Evolutionary conservation across 92 coral and sea anemone species (phyloP).

Genomic region (Porites lobata): DNA sequence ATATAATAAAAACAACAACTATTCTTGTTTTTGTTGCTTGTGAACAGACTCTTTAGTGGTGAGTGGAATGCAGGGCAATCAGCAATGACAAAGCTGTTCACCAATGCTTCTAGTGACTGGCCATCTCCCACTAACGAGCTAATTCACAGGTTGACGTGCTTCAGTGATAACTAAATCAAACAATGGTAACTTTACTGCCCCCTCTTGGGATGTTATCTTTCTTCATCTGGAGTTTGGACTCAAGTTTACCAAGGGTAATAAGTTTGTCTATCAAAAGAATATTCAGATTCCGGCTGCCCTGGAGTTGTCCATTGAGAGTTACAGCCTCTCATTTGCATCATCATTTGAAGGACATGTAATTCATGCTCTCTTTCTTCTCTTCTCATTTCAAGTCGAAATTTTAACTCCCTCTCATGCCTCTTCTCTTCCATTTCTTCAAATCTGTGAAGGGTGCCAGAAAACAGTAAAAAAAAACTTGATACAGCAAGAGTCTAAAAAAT

Average conservation of each 20-base stretch:
- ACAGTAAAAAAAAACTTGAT: too few relatives aligned
- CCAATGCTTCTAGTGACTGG: slow-evolving; percentile 20
- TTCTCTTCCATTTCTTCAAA: too few relatives aligned
- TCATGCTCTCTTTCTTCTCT: too few relatives aligned
- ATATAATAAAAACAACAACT: slow-evolving; percentile 2
- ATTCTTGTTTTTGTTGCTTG: slow-evolving; percentile 36
- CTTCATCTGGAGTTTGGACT: slow-evolving; percentile 11
- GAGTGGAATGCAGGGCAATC: not conserved
- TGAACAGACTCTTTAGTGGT: slow-evolving; percentile 28
- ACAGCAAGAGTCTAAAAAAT: not conserved
- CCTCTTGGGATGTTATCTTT: slow-evolving; percentile 14
- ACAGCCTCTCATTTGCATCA: slow-evolving; percentile 43
- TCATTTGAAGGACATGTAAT: slow-evolving; percentile 14
- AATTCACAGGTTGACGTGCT: slow-evolving; percentile 13
- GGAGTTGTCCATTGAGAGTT: slow-evolving; percentile 14
- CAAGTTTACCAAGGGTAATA: slow-evolving; percentile 31
- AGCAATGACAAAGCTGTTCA: slow-evolving; percentile 15
- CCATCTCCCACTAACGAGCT: slow-evolving; percentile 18
- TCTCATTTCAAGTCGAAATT: too few relatives aligned
- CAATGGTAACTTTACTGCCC: slow-evolving; percentile 9
- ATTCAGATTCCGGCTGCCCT: slow-evolving; percentile 21
- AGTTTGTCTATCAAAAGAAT: not conserved
- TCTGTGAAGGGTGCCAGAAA: too few relatives aligned
- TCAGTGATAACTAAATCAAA: slow-evolving; percentile 5
- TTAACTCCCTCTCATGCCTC: too few relatives aligned